Percentiles rank a stretch among this genome's conserved stretches.
These are phyloP conservation scores for Eustalomyia histrio DNA, from an alignment of 2,888 invertebrate species.

Conservation along the genomic window DNA sequence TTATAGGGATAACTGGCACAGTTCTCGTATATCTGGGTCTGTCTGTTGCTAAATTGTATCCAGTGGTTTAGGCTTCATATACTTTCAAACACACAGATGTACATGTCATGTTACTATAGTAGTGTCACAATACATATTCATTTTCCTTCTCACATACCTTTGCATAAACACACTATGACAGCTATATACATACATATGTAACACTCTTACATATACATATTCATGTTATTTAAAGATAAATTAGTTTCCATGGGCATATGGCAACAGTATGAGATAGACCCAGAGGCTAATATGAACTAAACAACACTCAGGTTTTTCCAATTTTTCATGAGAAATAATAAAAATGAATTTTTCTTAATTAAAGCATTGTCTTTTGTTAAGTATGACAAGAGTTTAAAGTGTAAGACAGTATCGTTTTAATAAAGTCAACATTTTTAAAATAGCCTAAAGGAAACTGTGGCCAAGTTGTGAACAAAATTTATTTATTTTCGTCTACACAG, in stretches of 20 bases:
- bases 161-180: neutral
- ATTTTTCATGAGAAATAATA: neutral
- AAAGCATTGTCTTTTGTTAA: slow-evolving; percentile 10
- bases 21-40: slow-evolving; percentile 9
- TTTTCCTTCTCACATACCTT: slow-evolving; percentile 29
- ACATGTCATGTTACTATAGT: slow-evolving; percentile 19
- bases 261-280: neutral
- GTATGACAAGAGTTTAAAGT: slow-evolving; percentile 7
- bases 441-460: no score
- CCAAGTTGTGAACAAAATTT: no score
- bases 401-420: neutral
- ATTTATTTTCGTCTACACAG: no score
- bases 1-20: slow-evolving; percentile 11
- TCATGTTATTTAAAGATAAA: slow-evolving; percentile 42
- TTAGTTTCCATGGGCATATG: slow-evolving; percentile 32
- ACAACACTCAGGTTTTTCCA: neutral
- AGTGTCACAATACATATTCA: slow-evolving; percentile 25
- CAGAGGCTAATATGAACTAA: slow-evolving; percentile 6
- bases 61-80: slow-evolving; percentile 37
- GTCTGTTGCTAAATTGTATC: slow-evolving; percentile 70
- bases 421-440: no score
- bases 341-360: slow-evolving; percentile 29
- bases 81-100: neutral
- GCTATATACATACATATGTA: neutral
- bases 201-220: neutral